Base-by-base conservation (phyloP, 2,888 invertebrate species). In the Brachyptera putata region DNA sequence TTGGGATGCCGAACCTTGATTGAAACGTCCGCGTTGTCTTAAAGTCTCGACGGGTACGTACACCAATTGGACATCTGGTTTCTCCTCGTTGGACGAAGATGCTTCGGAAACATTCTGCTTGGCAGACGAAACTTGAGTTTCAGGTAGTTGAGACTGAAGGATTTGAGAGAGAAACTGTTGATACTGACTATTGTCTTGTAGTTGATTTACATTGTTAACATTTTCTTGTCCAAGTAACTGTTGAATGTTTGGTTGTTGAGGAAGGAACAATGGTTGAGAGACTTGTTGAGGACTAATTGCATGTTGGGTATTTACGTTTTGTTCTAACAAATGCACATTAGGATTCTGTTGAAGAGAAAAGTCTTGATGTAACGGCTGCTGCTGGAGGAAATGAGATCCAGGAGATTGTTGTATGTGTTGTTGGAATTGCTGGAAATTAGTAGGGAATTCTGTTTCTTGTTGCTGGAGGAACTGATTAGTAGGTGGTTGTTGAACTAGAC, bases 21-120 rank as follows among this genome's bases (percentile, higher is more conserved):
- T 43, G 9, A 43, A 43, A 37, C 61, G 62, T 3, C 72, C 74
- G 21, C 75, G 70, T 69, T 80, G 76, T 66, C 83, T 83, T 21
- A 90, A 72, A 1, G 87, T 84, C 69, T 92, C 90, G 22, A 90
- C 79, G 3, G 91, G 91, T 0, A 92, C 90, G 69, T 91, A 92
- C 0, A 92, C 77, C 36, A 91, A 73, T 70, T 91, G 91, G 0
- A 91, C 85, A 74, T 86, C 84, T 3, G 53, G 36, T 14, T 53
- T 53, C 53, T 53, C 34, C 36, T 53, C 53, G 7, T 36, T 34
- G 3, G 13, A 11, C 16, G 25, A 22, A 1, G 25, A n/a, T 5
- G 34, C 3, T 18, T 34, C 18, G 2, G 21, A 16, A n/a, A 14
- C 34, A 34, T 34, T 50, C 5, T 43, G 43, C 11, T 43, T n/a